These are phyloP conservation scores for Periparus ater DNA, from an alignment of 2,797 vertebrate genomes.

Conservation along the genomic window DNA sequence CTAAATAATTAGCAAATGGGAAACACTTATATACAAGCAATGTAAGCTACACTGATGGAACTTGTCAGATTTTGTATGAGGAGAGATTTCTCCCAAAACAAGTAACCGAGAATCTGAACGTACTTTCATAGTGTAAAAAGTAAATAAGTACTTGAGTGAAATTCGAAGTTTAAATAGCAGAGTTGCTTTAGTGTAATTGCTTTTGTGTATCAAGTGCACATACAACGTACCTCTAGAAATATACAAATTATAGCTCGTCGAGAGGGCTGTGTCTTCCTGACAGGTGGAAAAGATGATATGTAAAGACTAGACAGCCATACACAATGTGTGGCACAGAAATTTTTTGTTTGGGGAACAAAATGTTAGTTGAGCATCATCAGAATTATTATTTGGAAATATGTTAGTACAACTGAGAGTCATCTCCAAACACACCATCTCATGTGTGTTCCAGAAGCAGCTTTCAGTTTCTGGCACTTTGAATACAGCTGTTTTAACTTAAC, in stretches of 20 bases:
- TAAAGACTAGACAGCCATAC: not conserved
- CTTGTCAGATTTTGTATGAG: not conserved
- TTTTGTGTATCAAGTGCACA: not conserved
- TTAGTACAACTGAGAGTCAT: not conserved
- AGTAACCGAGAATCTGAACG: not conserved
- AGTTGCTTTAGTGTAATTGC: not conserved
- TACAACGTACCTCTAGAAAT: not conserved
- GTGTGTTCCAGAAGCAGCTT: not conserved
- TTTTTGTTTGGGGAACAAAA: not conserved
- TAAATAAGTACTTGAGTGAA: not conserved
- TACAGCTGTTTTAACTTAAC: not conserved
- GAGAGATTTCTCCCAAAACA: not conserved
- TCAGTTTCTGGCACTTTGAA: not conserved
- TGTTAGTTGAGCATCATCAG: not conserved
- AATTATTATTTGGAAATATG: not conserved
- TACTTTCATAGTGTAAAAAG: not conserved
- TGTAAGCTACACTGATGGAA: not conserved
- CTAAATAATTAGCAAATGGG: not conserved
- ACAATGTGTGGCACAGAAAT: not conserved
- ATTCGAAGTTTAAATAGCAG: not conserved
- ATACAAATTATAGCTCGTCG: not conserved
- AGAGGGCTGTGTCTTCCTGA: not conserved
- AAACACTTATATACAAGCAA: not conserved
- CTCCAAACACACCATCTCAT: not conserved
- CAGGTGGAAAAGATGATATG: not conserved